These are phyloP conservation scores for Geophilus truncorum DNA, from an alignment of 2,888 invertebrate species.

Conservation along the genomic window DNA sequence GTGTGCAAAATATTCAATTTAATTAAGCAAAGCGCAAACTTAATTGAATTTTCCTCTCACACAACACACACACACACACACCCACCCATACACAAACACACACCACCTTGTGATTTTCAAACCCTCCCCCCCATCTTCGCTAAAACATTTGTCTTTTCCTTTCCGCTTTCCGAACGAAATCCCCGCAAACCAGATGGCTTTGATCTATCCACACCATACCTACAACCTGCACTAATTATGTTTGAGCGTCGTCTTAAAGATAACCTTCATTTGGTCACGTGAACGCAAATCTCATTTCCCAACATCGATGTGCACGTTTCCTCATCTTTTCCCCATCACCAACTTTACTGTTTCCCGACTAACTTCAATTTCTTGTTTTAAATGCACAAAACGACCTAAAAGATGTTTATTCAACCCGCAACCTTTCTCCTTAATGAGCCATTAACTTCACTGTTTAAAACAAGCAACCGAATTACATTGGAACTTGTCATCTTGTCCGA, in stretches of 20 bases:
- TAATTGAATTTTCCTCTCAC: background rate
- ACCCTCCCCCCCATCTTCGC: background rate
- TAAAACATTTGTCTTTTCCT: background rate
- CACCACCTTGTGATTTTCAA: background rate
- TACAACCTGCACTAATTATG: background rate
- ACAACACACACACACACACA: background rate
- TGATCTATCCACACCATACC: background rate
- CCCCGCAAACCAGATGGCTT: background rate
- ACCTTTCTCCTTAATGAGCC: background rate
- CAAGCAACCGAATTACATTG: background rate
- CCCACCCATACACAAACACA: background rate
- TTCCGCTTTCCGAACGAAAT: background rate
- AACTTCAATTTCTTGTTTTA: background rate
- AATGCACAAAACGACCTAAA: background rate
- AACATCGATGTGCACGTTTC: background rate
- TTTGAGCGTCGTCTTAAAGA: background rate
- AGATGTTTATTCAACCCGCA: background rate
- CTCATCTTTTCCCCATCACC: background rate
- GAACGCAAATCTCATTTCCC: background rate
- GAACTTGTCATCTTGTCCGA: background rate
- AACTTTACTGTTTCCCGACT: background rate
- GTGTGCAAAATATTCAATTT: constrained; percentile 15
- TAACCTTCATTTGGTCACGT: background rate
- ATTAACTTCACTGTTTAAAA: background rate
- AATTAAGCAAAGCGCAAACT: constrained; percentile 3